Evolutionary conservation across 2,888 invertebrate species (phyloP).

Genomic region (Eubasilissa splendida): DNA sequence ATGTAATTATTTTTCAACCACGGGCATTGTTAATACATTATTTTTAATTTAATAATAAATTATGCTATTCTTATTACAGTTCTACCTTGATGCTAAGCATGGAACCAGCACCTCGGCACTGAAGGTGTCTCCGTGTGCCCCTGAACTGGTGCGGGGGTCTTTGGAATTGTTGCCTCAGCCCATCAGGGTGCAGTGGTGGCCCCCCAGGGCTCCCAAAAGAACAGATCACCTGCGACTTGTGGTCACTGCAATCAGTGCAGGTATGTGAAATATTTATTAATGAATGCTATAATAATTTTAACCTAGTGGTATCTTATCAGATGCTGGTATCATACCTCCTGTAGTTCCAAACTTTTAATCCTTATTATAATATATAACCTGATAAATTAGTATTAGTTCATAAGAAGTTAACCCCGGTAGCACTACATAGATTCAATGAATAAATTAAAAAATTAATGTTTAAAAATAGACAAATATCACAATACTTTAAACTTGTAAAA

Average conservation of each 20-base stretch:
- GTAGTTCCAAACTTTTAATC: too few species aligned
- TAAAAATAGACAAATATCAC: too few species aligned
- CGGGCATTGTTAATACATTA: not conserved
- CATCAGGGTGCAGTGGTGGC: constrained; percentile 55
- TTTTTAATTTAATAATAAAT: not conserved
- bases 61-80: constrained; percentile 19
- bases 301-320: too few species aligned
- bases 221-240: constrained; percentile 49
- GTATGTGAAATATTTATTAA: constrained; percentile 26
- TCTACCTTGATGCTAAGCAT: constrained; percentile 37
- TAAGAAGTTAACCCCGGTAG: too few species aligned
- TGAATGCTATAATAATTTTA: too few species aligned
- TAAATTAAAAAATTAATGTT: too few species aligned
- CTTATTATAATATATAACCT: too few species aligned
- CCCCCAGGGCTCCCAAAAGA: constrained; percentile 37
- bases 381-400: too few species aligned
- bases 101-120: constrained; percentile 2
- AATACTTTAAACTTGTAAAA: too few species aligned
- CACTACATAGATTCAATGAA: too few species aligned
- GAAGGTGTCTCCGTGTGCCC: constrained; percentile 43
- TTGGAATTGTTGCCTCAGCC: constrained; percentile 49
- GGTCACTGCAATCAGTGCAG: constrained; percentile 53
- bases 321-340: too few species aligned
- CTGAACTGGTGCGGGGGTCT: constrained; percentile 2
- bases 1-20: not conserved